Base-by-base conservation (phyloP, 2,113 vertebrate species). In the Ptilorrhoa leucosticta region DNA sequence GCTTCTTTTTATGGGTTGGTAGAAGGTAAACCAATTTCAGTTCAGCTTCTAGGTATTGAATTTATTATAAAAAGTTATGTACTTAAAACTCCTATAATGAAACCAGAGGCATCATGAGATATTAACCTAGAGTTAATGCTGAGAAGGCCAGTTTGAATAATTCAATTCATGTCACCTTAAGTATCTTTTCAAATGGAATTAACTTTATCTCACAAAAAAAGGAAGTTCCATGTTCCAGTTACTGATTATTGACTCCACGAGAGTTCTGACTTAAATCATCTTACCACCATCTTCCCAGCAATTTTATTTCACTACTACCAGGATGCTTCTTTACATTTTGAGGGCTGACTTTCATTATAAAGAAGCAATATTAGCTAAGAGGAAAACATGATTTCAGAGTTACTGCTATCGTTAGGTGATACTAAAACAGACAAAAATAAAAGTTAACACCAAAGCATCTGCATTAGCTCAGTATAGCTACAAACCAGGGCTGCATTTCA, bases 1-100 rank as follows among this genome's bases (percentile, higher is more conserved):
- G 92, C 84, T 85, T 93, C 91, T 97, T 97, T 97, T 97, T 97
- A 97, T 96, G 94, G 94, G 95, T 93, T 91, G 72, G 91, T 94
- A 90, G 96, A 97, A 97, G 78, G 97, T 97, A 97, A 97, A 97
- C 96, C 95, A 97, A 97, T 97, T 97, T 97, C 94, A 95, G 88
- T 91, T 95, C 51, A 0, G 96, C 95, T 97, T 95, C 94, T 91
- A 97, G 94, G 91, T 97, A 97, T 94, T 97, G 96, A 97, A 97
- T 97, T 97, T 97, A 97, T 97, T 97, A 97, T 97, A 97, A 97
- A 97, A 97, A 97, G 97, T 97, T 97, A 97, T 95, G 88, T 97
- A 97, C 96, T 97, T 97, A 97, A 97, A 97, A 96, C 93, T 97
- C 96, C 79, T 95, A 77, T 97, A 97, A 97, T 97, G 96, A 97